Base-by-base conservation (phyloP, 2,888 invertebrate species). In the Merodon equestris region DNA sequence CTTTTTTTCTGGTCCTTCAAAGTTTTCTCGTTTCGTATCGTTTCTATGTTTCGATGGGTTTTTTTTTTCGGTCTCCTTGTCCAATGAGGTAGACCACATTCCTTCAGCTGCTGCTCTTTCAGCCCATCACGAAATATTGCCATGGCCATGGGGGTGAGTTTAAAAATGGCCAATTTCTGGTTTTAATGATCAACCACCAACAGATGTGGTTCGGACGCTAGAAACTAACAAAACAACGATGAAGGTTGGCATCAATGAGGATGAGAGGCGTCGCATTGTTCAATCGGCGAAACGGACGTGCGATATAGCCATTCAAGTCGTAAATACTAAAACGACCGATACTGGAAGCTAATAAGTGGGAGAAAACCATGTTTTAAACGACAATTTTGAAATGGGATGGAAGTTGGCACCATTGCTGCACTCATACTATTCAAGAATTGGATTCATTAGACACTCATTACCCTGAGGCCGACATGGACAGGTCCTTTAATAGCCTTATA, bases 161-260 rank as follows among this genome's bases (percentile, higher is more conserved):
- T 70, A 70, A 64, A 73, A 79, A 79, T 70, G 64, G 68, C 64
- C 79, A 79, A 79, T 79, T 79, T 73, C 73, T 40, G 79, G 79
- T 79, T 70, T 79, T 73, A 79, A 79, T 68, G 73, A 79, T 60
- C 68, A 73, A 70, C 79, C 73, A 68, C 79, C 73, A 79, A 60
- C 79, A 73, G 79, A 79, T 73, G 79, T 45, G 73, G 27, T 57
- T 56, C 42, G 44, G 18, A 27, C 27, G 7, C 27, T 4, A 7
- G 27, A 2, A 27, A 27, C 27, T 27, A 27, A 7, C n/a, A n/a
- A 27, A 27, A 27, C 27, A 7, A 27, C 27, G 27, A 27, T 2
- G 7, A 27, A 4, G 27, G 27, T 27, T 7, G 27, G 7, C 27
- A 27, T 27, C 27, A 27, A 27, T 27, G 7, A 27, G 53, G 15